Conservation (phyloP, 2,113 vertebrate genomes). For the Gobiocypris rarus region DNA sequence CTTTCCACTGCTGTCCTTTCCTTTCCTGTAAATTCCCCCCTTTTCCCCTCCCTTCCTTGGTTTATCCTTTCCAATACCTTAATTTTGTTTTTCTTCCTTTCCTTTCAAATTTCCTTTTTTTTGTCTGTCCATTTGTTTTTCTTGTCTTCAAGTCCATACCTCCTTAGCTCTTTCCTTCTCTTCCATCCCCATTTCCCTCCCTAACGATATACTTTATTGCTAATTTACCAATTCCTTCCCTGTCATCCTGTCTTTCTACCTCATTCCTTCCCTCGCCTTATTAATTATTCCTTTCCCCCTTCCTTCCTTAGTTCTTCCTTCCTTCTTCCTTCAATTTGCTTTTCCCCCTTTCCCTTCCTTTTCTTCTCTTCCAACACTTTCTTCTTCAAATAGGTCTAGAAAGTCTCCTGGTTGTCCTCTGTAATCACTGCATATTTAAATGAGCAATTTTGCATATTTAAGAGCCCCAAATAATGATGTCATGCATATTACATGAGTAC, state of each 20-base stretch:
- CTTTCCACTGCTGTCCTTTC: neutral
- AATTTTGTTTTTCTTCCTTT: neutral
- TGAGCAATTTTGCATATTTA: neutral
- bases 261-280: neutral
- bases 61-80: no score
- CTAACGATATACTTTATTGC: no score
- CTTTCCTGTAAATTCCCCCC: no score
- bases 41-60: no score
- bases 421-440: conserved; percentile 13
- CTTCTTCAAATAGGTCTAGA: neutral
- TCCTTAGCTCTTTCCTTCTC: no score
- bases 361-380: neutral
- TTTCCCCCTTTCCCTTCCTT: neutral
- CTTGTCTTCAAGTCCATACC: no score
- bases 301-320: neutral
- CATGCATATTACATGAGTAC: conserved; percentile 18
- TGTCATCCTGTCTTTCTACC: no score
- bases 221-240: no score
- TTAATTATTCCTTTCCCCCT: neutral
- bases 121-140: no score
- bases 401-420: conserved; percentile 12
- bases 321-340: neutral
- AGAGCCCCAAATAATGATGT: neutral
- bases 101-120: no score
- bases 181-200: no score